Evolutionary conservation across 2,888 invertebrate genomes (phyloP), one percentile per base, ranked within the genome.

Genomic region (Ophion ellenae): DNA sequence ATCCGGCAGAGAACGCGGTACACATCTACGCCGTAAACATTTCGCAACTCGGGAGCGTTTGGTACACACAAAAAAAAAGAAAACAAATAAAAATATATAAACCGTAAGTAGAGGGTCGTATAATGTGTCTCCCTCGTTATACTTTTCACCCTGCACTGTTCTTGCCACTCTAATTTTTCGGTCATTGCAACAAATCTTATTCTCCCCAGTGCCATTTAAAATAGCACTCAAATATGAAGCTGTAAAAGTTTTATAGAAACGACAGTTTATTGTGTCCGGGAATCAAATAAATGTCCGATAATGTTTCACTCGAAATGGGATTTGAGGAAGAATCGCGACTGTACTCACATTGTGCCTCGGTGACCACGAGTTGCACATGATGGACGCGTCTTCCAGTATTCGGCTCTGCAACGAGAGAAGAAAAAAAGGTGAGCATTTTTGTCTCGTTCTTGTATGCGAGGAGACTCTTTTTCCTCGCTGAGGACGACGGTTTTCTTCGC

Each of bases 281-380:
- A 9, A 40, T 40, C 9, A 40, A 40, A 40, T 9, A 1, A 40
- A 40, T 40, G 7, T 0, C 40, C 9, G 40, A 5, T 40, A 9
- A 40, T 40, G 6, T 40, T 40, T 40, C 40, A 40, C 40, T 40
- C 40, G 40, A 40, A 32, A 40, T 40, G 40, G 9, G 4, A 53
- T 53, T 53, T 53, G 4, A 53, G 53, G 5, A 53, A 17, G 17
- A 10, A 53, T 14, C 5, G 53, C 40, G 40, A 40, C 40, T 73
- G 7, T 90, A 97, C 97, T 97, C 96, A 98, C 98, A 94, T 97
- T 98, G 94, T 97, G 97, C 94, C 97, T 96, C 88, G 97, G 97
- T 92, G 97, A 97, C 97, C 98, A 98, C 87, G 97, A 97, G 95
- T 98, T 98, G 96, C 97, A 98, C 97, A 97, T 97, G 94, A 97